Base-by-base conservation (phyloP, 2,888 invertebrate genomes). In the Xanthorhoe designata region DNA sequence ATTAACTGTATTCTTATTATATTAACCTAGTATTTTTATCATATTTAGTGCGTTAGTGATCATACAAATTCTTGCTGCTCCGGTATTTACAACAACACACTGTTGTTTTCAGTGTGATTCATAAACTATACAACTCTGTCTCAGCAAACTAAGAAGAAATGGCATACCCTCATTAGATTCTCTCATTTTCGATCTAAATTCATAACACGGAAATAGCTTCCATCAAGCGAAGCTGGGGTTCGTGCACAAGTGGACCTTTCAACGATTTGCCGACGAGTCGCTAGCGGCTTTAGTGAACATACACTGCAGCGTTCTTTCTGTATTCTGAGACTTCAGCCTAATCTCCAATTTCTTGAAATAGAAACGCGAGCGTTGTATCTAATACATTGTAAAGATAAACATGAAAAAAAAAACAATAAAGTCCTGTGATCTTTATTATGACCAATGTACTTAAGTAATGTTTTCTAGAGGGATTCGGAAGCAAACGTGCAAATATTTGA, bases 401-500 rank as follows among this genome's bases (percentile, higher is more conserved):
- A 59, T 19, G 3, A 52, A 68, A 35, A 62, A 52, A 47, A 51
- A 17, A 32, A 54, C 19, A 19, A 15, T 50, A 59, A 62, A 51
- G 75, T 77, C 75, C 76, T 75, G 72, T 78, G 77, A 75, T 76
- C 63, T 68, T 69, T 70, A 69, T n/a, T 65, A 73, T 80, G 77
- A 77, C 70, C 73, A 72, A 77, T 78, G 76, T 75, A 75, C 71
- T n/a, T n/a, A n/a, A n/a, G n/a, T n/a, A n/a, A n/a, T 74, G 69
- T 78, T 75, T 77, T 79, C 79, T 78, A 83, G 82, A 78, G 73
- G 82, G 78, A 80, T 82, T 85, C 79, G 79, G 85, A 87, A 87
- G 86, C 88, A 86, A 92, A 17, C 17, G 87, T 92, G 92, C 92
- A 87, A 92, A 92, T 92, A 93, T 89, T 90, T 92, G 91, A 93